Percentiles rank a stretch among this genome's conserved stretches.
phyloP scores from a whole-genome alignment of 2,888 invertebrate genomes.

The Tribolium freemani region DNA sequence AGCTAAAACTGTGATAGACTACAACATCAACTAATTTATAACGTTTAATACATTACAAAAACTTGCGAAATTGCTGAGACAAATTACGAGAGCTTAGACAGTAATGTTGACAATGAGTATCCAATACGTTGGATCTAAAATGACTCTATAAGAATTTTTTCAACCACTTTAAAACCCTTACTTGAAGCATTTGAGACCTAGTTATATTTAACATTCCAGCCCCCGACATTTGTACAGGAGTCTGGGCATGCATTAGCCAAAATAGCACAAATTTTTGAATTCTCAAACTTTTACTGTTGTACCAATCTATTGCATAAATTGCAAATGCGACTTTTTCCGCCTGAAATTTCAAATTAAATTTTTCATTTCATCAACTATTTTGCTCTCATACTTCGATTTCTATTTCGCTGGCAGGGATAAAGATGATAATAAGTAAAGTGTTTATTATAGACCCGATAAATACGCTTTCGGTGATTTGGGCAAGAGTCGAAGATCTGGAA shows the following conservation, averaged over 20 bases:
- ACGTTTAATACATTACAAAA: no score
- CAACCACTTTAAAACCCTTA: not conserved
- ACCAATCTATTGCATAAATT: constrained; percentile 17
- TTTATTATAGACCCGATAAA: constrained; percentile 2
- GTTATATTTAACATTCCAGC: constrained; percentile 1
- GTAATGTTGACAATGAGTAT: constrained; percentile 3
- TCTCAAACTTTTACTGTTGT: not conserved
- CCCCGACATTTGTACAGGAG: constrained; percentile 13
- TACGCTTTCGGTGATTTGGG: not conserved
- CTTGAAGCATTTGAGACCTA: not conserved
- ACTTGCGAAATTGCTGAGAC: not conserved
- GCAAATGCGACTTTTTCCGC: not conserved
- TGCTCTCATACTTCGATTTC: not conserved
- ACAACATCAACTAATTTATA: no score
- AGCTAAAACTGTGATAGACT: no score
- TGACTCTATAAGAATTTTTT: not conserved
- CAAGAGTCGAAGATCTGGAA: not conserved
- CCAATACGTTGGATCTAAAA: constrained; percentile 19
- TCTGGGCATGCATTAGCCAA: constrained; percentile 9
- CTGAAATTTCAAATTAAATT: not conserved
- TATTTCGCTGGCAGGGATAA: not conserved
- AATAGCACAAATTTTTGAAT: constrained; percentile 20
- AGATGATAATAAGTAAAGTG: not conserved
- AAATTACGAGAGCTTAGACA: not conserved
- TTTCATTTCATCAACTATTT: not conserved